Percentiles rank a stretch among this genome's conserved stretches.
Conservation (phyloP, 2,113 vertebrate species). For the Fregata magnificens region DNA sequence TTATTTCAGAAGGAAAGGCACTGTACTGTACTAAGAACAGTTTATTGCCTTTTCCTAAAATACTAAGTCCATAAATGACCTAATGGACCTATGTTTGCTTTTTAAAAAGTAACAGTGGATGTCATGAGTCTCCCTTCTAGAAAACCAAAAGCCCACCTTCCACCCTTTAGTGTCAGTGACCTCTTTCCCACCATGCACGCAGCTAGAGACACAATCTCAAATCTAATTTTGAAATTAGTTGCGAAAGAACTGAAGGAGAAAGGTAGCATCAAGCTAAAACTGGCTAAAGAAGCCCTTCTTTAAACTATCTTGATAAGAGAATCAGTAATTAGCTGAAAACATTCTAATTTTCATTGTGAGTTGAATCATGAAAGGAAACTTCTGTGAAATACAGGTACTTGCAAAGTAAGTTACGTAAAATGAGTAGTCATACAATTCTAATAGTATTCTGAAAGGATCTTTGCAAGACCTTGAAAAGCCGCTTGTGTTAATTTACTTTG, state of each 20-base stretch:
- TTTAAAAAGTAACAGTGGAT: not conserved
- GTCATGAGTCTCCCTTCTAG: not conserved
- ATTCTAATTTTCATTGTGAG: conserved; percentile 3
- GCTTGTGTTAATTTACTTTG: not conserved
- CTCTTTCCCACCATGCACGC: not conserved
- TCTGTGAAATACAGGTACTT: not conserved
- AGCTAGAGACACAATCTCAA: conserved; percentile 1
- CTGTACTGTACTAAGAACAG: not conserved
- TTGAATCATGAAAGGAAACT: not conserved
- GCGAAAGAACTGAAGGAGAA: conserved; percentile 19
- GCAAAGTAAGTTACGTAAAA: not conserved
- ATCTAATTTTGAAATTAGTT: conserved; percentile 43
- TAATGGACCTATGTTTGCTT: not conserved
- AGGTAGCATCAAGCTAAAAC: not conserved
- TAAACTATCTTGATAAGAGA: conserved; percentile 5
- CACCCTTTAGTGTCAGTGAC: not conserved
- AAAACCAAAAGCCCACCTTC: not conserved
- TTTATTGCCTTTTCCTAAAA: not conserved
- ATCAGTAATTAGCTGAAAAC: conserved; percentile 11
- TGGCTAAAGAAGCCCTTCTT: conserved; percentile 5
- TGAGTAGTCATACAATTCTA: not conserved
- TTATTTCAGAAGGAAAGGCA: not conserved
- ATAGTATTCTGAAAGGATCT: not conserved
- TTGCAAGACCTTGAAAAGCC: not conserved
- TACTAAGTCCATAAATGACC: not conserved